A percentile compares a stretch with the other conserved stretches of the same genome.
Evolutionary conservation across 1,140 invertebrate species (phyloP).

Genomic region (Lasaia peninsularis): DNA sequence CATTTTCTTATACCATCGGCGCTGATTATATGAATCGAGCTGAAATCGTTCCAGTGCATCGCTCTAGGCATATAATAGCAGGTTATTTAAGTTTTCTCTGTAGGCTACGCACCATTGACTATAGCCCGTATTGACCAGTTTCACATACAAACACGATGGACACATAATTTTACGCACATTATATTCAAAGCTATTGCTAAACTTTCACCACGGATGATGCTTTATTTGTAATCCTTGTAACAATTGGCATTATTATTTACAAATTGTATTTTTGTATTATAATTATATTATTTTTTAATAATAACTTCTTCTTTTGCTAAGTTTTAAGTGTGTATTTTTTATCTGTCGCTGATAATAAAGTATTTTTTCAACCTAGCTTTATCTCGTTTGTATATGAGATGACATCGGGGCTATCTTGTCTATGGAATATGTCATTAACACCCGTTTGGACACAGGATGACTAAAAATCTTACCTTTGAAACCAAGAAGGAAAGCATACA

Average conservation of each 20-base stretch:
- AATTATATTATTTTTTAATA: too few relatives aligned
- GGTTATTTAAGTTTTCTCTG: constrained; percentile 71
- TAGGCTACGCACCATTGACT: constrained; percentile 56
- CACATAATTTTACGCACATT: constrained; percentile 10
- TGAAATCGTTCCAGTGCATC: constrained; percentile 55
- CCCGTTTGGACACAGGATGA: too few relatives aligned
- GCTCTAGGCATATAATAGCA: constrained; percentile 61
- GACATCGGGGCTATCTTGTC: too few relatives aligned
- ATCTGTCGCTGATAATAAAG: too few relatives aligned
- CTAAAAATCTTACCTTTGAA: too few relatives aligned
- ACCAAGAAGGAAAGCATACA: too few relatives aligned
- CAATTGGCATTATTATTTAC: not conserved
- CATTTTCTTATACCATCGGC: constrained; percentile 58
- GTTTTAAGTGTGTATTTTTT: too few relatives aligned
- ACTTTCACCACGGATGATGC: not conserved
- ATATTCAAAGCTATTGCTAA: constrained; percentile 1
- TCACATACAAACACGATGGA: constrained; percentile 8
- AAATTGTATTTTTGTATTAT: too few relatives aligned
- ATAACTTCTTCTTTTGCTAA: too few relatives aligned
- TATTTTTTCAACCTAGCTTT: too few relatives aligned
- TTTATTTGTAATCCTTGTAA: not conserved
- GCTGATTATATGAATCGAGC: constrained; percentile 70
- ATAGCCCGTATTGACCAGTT: constrained; percentile 25
- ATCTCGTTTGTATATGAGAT: too few relatives aligned
- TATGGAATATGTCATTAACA: too few relatives aligned